These are phyloP conservation scores for Aphidius ervi DNA, from an alignment of 1,140 invertebrate species.

Conservation along the genomic window DNA sequence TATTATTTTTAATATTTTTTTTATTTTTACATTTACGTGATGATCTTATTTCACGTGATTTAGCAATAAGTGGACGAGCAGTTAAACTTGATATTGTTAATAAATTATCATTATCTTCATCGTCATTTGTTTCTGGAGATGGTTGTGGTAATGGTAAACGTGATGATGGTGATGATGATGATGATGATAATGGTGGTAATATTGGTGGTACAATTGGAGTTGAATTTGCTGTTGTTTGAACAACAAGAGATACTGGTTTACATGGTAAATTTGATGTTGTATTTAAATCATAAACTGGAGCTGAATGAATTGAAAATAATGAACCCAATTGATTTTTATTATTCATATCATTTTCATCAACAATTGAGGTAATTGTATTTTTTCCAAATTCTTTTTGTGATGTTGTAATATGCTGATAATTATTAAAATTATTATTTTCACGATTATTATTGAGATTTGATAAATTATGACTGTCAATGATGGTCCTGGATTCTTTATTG, in stretches of 20 bases:
- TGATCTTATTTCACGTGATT: slow-evolving; percentile 56
- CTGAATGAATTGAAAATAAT: slow-evolving; percentile 57
- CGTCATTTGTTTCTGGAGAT: slow-evolving; percentile 58
- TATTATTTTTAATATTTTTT: slow-evolving; percentile 25
- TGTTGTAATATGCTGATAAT: slow-evolving; percentile 35
- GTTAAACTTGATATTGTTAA: slow-evolving; percentile 68
- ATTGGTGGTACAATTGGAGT: slow-evolving; percentile 41
- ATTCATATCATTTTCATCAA: slow-evolving; percentile 46
- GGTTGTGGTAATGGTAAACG: slow-evolving; percentile 26
- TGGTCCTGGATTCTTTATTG: slow-evolving; percentile 53
- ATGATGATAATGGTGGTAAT: too few relatives aligned
- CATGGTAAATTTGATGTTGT: slow-evolving; percentile 33
- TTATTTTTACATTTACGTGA: slow-evolving; percentile 27
- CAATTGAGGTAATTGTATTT: slow-evolving; percentile 28
- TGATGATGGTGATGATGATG: too few relatives aligned
- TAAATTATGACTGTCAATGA: slow-evolving; percentile 38
- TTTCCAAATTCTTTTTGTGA: slow-evolving; percentile 36
- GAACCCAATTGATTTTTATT: slow-evolving; percentile 51
- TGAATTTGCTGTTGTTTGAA: slow-evolving; percentile 44
- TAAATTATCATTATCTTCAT: slow-evolving; percentile 65
- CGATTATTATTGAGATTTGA: slow-evolving; percentile 28
- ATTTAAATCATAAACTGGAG: slow-evolving; percentile 52
- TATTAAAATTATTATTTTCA: neutral
- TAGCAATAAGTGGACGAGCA: slow-evolving; percentile 64
- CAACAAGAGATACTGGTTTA: slow-evolving; percentile 40